Percentiles rank a stretch among this genome's conserved stretches.
Conservation (phyloP, 1,140 invertebrate genomes). For the Eupristina koningsbergeri region DNA sequence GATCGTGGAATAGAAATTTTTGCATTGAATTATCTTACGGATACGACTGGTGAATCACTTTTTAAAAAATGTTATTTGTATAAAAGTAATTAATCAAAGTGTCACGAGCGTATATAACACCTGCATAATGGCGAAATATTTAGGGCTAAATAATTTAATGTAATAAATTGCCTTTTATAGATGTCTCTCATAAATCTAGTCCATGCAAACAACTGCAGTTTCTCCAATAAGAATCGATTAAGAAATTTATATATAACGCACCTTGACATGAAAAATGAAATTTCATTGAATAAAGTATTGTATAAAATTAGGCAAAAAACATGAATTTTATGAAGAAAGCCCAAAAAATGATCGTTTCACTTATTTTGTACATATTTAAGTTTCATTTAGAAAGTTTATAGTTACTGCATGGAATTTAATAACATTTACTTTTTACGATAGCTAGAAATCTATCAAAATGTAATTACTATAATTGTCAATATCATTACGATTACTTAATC, state of each 20-base stretch:
- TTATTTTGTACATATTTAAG: conserved; percentile 48
- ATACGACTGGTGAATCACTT: conserved; percentile 11
- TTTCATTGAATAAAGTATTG: conserved; percentile 26
- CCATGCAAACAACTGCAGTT: conserved; percentile 44
- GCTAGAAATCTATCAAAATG: conserved; percentile 50
- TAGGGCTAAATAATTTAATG: conserved; percentile 44
- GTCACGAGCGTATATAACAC: conserved; percentile 51
- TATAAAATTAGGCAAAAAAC: conserved; percentile 33
- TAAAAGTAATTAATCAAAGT: conserved; percentile 41
- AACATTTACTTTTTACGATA: conserved; percentile 54
- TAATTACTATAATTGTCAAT: conserved; percentile 55
- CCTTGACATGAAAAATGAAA: conserved; percentile 15
- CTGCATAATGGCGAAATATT: conserved; percentile 48
- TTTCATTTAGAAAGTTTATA: conserved; percentile 44
- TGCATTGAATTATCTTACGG: conserved; percentile 36
- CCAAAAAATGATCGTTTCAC: conserved; percentile 28
- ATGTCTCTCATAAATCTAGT: conserved; percentile 49
- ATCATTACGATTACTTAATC: conserved; percentile 55
- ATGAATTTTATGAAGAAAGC: conserved; percentile 34
- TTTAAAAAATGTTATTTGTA: conserved; percentile 41
- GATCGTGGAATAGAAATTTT: conserved; percentile 33
- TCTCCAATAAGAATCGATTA: conserved; percentile 13
- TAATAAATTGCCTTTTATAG: conserved; percentile 51
- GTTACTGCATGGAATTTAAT: conserved; percentile 50
- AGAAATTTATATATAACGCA: conserved; percentile 23